Base-by-base conservation (phyloP, 2,888 invertebrate genomes). In the Hoplodrina ambigua region DNA sequence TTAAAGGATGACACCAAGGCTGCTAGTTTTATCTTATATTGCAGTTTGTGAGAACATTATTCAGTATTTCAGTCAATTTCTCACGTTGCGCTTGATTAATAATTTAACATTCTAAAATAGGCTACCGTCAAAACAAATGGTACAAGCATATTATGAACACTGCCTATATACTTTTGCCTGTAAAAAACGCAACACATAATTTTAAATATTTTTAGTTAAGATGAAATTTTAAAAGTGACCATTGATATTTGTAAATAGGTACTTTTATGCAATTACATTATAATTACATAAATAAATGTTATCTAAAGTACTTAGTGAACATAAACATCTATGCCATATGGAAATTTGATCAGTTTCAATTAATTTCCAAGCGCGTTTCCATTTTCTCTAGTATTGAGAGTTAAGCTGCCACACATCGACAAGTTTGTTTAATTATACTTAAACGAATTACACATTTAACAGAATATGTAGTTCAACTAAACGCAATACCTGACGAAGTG, bases 241-340 rank as follows among this genome's bases (percentile, higher is more conserved):
- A 78, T 78, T 59, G 75, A 79, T 80, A 75, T 75, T 75, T 78
- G 80, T 78, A 78, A 80, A 78, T 78, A 76, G 67, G 52, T 56
- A 66, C 61, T 76, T 80, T 66, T 80, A 75, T 78, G 71, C 60
- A 61, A 80, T 71, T 61, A 61, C 66, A 75, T 64, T 78, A 71
- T 78, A 79, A 79, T 79, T 78, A 78, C 75, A 78, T 79, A 65
- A 73, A 64, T 76, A 63, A 73, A 73, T 77, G 57, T 66, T 78
- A 78, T 70, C 20, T 74, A 55, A 74, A 65, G 80, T 78, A 80
- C 80, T 78, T 80, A 78, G 67, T 78, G 72, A 75, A 78, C 75
- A 75, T 79, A 79, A 80, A 79, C 72, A 76, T 80, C 76, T 79
- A 76, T 79, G 78, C 80, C 80, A 79, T 79, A 78, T 72, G 75